A percentile compares a stretch with the other conserved stretches of the same genome.
phyloP scores from a whole-genome alignment of 2,888 invertebrate genomes.

The Trissoscelio sp. region DNA sequence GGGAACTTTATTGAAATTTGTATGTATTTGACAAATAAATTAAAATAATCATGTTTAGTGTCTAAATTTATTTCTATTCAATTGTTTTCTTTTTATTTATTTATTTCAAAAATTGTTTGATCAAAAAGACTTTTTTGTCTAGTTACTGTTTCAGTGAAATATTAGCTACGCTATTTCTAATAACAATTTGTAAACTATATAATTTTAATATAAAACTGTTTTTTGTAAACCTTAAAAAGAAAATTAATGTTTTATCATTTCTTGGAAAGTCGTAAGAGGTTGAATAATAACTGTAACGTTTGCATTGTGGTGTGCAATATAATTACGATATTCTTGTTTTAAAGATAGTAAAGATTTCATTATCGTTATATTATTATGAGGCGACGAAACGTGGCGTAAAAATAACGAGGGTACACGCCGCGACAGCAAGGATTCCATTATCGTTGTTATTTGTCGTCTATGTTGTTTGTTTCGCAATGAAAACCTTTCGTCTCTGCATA shows the following conservation, averaged over 20 bases:
- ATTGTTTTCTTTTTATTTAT: no score
- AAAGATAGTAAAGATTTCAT: slow-evolving; percentile 68
- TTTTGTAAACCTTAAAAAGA: background rate
- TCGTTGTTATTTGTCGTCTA: slow-evolving; percentile 70
- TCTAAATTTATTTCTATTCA: no score
- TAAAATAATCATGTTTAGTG: no score
- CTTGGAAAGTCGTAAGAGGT: slow-evolving; percentile 19
- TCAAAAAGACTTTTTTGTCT: no score
- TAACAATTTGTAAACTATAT: no score
- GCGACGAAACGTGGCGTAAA: slow-evolving; percentile 61
- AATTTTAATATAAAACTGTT: no score
- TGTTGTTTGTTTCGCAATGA: slow-evolving; percentile 67
- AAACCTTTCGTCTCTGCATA: slow-evolving; percentile 62
- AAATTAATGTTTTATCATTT: background rate
- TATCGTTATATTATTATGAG: slow-evolving; percentile 69
- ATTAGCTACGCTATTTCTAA: background rate
- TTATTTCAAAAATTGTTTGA: no score
- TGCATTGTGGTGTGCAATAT: slow-evolving; percentile 30
- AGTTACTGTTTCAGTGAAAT: no score
- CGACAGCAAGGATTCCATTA: slow-evolving; percentile 64
- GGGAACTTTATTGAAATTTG: no score
- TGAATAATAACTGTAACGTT: slow-evolving; percentile 26
- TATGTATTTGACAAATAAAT: no score
- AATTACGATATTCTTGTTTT: slow-evolving; percentile 54
- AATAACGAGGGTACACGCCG: slow-evolving; percentile 67